Evolutionary conservation across 2,888 invertebrate genomes (phyloP).

Genomic region (Brenthis daphne): DNA sequence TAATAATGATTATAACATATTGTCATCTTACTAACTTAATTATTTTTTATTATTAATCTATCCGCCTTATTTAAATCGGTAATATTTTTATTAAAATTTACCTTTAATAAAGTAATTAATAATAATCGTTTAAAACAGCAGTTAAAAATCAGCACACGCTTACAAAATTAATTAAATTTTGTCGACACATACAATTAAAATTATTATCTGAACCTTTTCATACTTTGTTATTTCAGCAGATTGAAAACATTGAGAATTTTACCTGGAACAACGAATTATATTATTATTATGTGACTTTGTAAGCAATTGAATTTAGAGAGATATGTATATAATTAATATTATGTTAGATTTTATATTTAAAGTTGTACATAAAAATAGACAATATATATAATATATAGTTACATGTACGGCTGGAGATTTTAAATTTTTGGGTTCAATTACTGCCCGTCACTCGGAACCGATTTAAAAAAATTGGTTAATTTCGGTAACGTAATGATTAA

Average conservation of each 20-base stretch:
- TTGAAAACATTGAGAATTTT: conserved; percentile 10
- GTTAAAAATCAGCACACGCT: conserved; percentile 16
- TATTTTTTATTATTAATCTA: no score
- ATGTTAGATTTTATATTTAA: neutral
- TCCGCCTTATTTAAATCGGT: no score
- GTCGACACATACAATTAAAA: conserved; percentile 21
- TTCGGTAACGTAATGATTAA: no score
- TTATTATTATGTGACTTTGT: neutral
- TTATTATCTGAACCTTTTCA: conserved; percentile 15
- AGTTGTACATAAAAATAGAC: neutral
- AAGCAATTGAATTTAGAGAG: conserved; percentile 2
- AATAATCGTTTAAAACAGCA: conserved; percentile 1
- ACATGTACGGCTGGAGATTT: no score
- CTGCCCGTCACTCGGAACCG: no score
- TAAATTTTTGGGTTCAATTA: no score
- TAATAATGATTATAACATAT: no score
- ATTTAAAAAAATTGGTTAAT: no score
- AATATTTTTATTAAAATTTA: no score
- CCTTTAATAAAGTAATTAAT: conserved; percentile 6
- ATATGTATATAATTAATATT: neutral
- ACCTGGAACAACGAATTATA: conserved; percentile 14
- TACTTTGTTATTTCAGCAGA: conserved; percentile 7
- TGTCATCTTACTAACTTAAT: no score
- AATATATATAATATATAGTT: no score
- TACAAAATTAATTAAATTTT: conserved; percentile 25